Conservation (phyloP, 2,797 vertebrate genomes). For the Gallinago stenura region DNA sequence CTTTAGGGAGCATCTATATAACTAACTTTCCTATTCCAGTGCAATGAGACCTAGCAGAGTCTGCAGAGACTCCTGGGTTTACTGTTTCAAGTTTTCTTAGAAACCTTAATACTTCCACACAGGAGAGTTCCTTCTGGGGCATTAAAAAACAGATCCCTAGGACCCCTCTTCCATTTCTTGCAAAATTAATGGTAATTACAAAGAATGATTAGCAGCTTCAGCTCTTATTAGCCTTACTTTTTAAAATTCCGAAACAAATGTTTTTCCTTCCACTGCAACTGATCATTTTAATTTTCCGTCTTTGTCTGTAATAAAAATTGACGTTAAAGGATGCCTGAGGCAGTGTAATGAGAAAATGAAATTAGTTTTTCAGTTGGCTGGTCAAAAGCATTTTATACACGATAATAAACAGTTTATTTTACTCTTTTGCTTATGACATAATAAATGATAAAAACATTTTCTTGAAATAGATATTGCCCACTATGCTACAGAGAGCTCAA, state of each 20-base stretch:
- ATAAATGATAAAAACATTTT: conserved; percentile 83
- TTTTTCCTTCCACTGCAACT: conserved; percentile 81
- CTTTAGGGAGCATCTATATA: conserved; percentile 47
- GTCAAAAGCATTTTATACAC: conserved; percentile 99
- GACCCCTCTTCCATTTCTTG: conserved; percentile 23
- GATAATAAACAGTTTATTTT: conserved; percentile 99
- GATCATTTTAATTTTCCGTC: conserved; percentile 96
- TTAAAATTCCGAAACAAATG: conserved; percentile 87
- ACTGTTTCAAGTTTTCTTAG: conserved; percentile 9
- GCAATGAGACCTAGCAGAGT: conserved; percentile 17
- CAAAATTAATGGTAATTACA: conserved; percentile 78
- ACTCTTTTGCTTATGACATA: conserved; percentile 85
- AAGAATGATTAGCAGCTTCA: conserved; percentile 75
- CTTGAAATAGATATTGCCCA: conserved; percentile 76
- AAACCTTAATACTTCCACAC: conserved; percentile 6
- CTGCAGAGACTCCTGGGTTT: conserved; percentile 22
- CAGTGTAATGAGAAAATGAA: conserved; percentile 99
- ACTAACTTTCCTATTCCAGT: conserved; percentile 43
- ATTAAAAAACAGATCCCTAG: conserved; percentile 40
- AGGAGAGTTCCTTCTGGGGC: conserved; percentile 28
- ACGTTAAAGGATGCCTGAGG: conserved; percentile 93
- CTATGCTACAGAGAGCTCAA: conserved; percentile 41
- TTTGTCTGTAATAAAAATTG: conserved; percentile 98
- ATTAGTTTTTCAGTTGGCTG: conserved; percentile 99
- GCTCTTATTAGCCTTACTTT: conserved; percentile 76